Conservation (phyloP, 2,888 invertebrate genomes). For the Leptura quadrifasciata region DNA sequence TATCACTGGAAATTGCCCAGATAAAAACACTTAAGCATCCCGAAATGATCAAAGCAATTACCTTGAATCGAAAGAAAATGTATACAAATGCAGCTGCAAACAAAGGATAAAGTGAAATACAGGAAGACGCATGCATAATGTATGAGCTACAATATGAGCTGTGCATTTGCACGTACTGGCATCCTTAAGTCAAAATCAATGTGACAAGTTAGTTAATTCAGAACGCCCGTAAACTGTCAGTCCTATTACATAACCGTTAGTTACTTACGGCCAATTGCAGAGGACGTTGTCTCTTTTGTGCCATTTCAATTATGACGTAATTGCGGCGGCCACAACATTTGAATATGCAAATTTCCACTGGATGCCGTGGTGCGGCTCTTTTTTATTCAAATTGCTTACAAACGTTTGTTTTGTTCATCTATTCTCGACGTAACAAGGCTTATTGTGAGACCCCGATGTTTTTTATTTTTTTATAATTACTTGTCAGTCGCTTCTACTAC, state of each 20-base stretch:
- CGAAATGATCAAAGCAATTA: slow-evolving; percentile 42
- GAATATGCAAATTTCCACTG: slow-evolving; percentile 70
- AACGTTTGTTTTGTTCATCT: slow-evolving; percentile 68
- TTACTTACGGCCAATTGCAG: slow-evolving; percentile 66
- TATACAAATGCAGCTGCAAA: slow-evolving; percentile 39
- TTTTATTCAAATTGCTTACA: slow-evolving; percentile 68
- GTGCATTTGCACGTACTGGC: slow-evolving; percentile 38
- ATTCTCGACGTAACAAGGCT: slow-evolving; percentile 61
- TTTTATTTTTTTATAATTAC: slow-evolving; percentile 56
- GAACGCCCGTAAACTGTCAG: slow-evolving; percentile 55
- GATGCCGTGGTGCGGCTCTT: slow-evolving; percentile 61
- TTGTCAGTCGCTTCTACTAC: slow-evolving; percentile 47
- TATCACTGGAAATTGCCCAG: background rate
- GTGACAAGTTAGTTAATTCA: slow-evolving; percentile 42
- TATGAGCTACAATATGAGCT: slow-evolving; percentile 36
- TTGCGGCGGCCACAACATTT: slow-evolving; percentile 71
- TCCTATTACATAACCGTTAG: slow-evolving; percentile 63
- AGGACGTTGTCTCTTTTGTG: slow-evolving; percentile 68
- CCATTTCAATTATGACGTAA: slow-evolving; percentile 72
- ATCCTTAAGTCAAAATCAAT: slow-evolving; percentile 43
- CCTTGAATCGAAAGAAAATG: slow-evolving; percentile 30
- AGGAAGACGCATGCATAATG: slow-evolving; percentile 42
- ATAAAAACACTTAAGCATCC: slow-evolving; percentile 29
- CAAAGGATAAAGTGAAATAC: slow-evolving; percentile 31
- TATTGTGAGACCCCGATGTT: slow-evolving; percentile 53